Evolutionary conservation across 2,888 invertebrate species (phyloP), one percentile per base, ranked within the genome.

Genomic region (Agapetus fuscipes): DNA sequence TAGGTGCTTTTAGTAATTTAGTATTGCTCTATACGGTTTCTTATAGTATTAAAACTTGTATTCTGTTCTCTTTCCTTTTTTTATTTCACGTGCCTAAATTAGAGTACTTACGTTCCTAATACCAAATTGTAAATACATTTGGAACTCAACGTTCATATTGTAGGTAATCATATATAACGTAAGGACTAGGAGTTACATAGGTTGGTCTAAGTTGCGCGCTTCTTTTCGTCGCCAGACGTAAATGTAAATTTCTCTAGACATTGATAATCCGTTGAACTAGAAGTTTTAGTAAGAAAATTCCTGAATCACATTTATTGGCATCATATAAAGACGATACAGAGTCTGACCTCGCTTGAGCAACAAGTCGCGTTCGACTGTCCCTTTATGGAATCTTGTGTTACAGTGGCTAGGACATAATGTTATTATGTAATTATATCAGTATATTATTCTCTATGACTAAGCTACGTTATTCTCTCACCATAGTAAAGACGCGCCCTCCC

Each of bases 1-100:
- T 35, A 40, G 20, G 34, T 40, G 39, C 34, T 34, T 39, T 32
- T 34, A 34, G 39, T 39, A 39, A 30, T 40, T 34, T 40, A 40
- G 29, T 40, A 40, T 40, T 40, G 40, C 40, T 40, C 40, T 40
- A 29, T 40, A 40, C 34, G 40, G 40, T 40, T 39, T 40, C 40
- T 40, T 40, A 40, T 17, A 35, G 24, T 28, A 35, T 30, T 40
- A 35, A 40, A 34, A 31, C 35, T 40, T 30, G 20, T 40, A 39
- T 34, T n/a, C n/a, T n/a, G n/a, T n/a, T n/a, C n/a, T n/a, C n/a
- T n/a, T n/a, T n/a, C n/a, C n/a, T n/a, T 17, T 40, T 26, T 40
- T 30, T 34, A 24, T 16, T 40, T 40, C 27, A 35, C 26, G 35
- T 35, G 40, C 40, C 40, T 40, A 40, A 39, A 27, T 40, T 31